Conservation (phyloP, 2,797 vertebrate species). For the Mormyrus proboscirostris region DNA sequence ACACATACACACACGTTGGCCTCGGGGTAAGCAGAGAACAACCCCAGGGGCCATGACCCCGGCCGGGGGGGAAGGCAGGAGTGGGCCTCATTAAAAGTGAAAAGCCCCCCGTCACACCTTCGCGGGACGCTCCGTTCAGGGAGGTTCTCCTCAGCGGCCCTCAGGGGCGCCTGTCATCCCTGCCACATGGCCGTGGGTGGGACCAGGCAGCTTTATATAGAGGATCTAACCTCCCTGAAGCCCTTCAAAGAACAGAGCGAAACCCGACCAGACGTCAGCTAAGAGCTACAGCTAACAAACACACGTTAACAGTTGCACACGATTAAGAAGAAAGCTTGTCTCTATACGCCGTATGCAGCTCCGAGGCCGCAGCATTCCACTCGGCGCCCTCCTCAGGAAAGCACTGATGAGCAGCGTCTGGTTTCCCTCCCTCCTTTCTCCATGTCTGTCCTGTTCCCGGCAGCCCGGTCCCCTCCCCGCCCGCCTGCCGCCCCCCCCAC, state of each 20-base stretch:
- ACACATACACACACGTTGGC: neutral
- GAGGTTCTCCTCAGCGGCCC: neutral
- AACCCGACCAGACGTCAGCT: neutral
- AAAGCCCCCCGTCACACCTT: neutral
- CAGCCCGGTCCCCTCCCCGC: neutral
- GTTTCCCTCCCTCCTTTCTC: neutral
- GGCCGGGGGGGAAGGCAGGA: slow-evolving; percentile 18
- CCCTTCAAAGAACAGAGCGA: neutral
- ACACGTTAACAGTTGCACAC: neutral
- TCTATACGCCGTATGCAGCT: neutral
- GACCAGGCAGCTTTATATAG: neutral
- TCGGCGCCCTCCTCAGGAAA: neutral
- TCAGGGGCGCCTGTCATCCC: neutral
- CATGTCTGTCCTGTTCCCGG: neutral
- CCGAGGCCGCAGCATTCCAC: neutral
- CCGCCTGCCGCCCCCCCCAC: neutral
- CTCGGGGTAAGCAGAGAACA: neutral
- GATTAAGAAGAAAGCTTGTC: neutral
- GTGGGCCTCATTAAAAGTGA: slow-evolving; percentile 33
- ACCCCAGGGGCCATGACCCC: slow-evolving; percentile 27
- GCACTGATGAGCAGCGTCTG: neutral
- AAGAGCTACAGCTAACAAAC: neutral
- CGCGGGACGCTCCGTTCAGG: neutral
- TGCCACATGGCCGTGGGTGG: neutral
- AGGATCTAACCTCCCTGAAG: neutral